These are phyloP conservation scores for Prostheceraeus crozeri DNA, from an alignment of 2,888 invertebrate genomes.

Conservation along the genomic window DNA sequence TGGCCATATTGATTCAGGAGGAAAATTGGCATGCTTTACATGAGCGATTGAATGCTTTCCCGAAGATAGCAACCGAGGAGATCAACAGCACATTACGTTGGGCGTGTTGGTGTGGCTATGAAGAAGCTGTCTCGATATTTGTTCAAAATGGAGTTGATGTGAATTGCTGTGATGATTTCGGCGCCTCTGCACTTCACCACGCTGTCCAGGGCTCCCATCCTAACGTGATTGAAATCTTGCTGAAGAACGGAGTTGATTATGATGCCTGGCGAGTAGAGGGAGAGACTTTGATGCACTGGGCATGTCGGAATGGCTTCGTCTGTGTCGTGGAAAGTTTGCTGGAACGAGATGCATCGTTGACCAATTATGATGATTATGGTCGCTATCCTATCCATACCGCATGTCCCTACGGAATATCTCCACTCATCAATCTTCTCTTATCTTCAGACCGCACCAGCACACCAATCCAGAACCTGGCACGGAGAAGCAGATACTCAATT, in stretches of 20 bases:
- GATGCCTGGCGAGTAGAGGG: conserved; percentile 28
- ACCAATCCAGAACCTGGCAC: no score
- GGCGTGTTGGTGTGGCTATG: no score
- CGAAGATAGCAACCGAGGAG: no score
- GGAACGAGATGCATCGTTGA: no score
- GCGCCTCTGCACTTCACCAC: conserved; percentile 29
- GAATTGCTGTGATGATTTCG: conserved; percentile 30
- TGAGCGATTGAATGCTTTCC: no score
- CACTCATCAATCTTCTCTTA: conserved; percentile 16
- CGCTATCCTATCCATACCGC: conserved; percentile 22
- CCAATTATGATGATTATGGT: conserved; percentile 15
- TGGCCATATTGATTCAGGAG: no score
- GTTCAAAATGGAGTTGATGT: conserved; percentile 28
- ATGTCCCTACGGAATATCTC: conserved; percentile 15
- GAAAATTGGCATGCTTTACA: no score
- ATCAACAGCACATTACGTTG: no score
- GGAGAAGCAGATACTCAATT: no score
- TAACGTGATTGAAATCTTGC: conserved; percentile 27
- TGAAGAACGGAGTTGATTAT: conserved; percentile 25
- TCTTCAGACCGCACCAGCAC: not conserved
- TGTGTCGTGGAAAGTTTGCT: not conserved
- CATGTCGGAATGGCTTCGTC: conserved; percentile 28
- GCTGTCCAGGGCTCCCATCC: not conserved
- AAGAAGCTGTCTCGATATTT: conserved; percentile 16
- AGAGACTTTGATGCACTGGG: conserved; percentile 26